Conservation (phyloP, 2,888 invertebrate genomes). For the Tuberolachnus salignus region DNA sequence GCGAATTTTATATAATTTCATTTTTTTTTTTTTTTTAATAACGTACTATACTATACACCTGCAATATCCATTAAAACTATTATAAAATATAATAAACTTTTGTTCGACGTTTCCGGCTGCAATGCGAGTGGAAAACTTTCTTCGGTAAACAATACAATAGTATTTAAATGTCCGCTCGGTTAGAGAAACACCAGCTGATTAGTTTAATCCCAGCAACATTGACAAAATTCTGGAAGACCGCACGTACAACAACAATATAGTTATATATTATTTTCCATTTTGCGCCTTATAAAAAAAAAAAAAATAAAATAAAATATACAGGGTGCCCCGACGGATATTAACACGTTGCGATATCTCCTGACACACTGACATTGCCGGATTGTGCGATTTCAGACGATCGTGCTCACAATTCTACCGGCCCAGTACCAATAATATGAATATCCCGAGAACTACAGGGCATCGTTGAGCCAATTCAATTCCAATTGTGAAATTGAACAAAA, state of each 20-base stretch:
- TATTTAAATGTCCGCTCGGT: constrained; percentile 2
- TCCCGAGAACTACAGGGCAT: too few species aligned
- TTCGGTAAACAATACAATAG: constrained; percentile 5
- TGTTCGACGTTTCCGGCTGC: not conserved
- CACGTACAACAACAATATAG: not conserved
- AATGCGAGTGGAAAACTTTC: not conserved
- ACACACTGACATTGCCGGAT: too few species aligned
- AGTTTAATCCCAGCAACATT: not conserved
- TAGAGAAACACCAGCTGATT: constrained; percentile 19
- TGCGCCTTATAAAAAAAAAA: not conserved
- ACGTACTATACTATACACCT: too few species aligned
- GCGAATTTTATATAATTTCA: too few species aligned
- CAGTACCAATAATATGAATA: too few species aligned
- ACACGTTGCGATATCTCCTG: too few species aligned
- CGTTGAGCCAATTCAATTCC: too few species aligned
- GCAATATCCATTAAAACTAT: constrained; percentile 18
- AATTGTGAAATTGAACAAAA: too few species aligned
- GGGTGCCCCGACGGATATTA: not conserved
- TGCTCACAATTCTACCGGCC: too few species aligned
- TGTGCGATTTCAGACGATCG: too few species aligned
- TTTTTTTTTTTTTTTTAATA: too few species aligned
- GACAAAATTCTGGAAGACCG: not conserved
- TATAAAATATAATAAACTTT: constrained; percentile 10
- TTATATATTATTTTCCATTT: not conserved
- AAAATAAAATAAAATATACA: too few species aligned